These are phyloP conservation scores for Festucalex cinctus DNA, from an alignment of 2,113 vertebrate species.

Conservation along the genomic window DNA sequence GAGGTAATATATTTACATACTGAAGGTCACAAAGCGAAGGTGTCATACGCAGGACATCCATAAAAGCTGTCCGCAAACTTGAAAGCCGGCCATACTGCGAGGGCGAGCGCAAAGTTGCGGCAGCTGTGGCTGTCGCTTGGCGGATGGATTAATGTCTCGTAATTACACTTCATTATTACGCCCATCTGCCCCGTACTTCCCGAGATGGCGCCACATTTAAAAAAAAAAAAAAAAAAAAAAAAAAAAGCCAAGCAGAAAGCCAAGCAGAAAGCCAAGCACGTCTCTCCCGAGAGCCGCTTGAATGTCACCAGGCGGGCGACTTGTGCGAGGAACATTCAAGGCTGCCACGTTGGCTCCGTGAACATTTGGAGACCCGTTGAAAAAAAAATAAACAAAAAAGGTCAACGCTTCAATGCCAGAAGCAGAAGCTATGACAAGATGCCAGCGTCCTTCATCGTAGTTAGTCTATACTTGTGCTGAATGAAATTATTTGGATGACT, in stretches of 20 bases:
- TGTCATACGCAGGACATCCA: not conserved
- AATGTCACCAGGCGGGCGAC: slow-evolving; percentile 54
- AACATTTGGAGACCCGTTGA: slow-evolving; percentile 40
- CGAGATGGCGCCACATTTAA: slow-evolving; percentile 51
- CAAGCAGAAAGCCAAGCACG: slow-evolving; percentile 40
- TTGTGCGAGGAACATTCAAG: slow-evolving; percentile 45
- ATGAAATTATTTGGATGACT: not conserved
- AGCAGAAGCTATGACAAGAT: slow-evolving; percentile 15
- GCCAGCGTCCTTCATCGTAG: slow-evolving; percentile 15
- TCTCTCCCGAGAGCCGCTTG: slow-evolving; percentile 45
- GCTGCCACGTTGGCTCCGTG: slow-evolving; percentile 46
- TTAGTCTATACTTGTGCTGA: not conserved
- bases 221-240: slow-evolving; percentile 10
- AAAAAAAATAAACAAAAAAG: slow-evolving; percentile 36
- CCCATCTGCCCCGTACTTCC: slow-evolving; percentile 57
- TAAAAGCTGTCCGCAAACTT: not conserved
- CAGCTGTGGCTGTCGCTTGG: slow-evolving; percentile 58
- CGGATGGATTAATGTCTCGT: slow-evolving; percentile 60
- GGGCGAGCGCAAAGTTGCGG: slow-evolving; percentile 16
- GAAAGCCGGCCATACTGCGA: not conserved
- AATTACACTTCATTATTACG: slow-evolving; percentile 65
- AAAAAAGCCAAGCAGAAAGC: slow-evolving; percentile 3
- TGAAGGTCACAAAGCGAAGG: not conserved
- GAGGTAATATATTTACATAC: not conserved
- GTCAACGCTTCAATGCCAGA: slow-evolving; percentile 47